Evolutionary conservation across 2,797 vertebrate genomes (phyloP), one percentile per base, ranked within the genome.

Genomic region (Oryzias dopingdopingensis): DNA sequence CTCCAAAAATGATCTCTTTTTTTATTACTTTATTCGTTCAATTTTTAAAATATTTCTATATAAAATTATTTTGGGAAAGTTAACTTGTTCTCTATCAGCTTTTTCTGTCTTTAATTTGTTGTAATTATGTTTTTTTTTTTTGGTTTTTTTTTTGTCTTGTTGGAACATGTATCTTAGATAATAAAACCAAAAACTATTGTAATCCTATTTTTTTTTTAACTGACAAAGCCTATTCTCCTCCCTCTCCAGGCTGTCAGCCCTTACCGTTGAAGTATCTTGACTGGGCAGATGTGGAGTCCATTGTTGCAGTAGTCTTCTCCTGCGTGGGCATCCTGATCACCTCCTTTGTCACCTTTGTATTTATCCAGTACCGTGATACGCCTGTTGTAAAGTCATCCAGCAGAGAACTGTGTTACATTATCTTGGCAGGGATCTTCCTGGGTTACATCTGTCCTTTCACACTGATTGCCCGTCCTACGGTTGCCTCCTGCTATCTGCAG

Each of bases 341-440:
- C 65, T 93, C 97, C 86, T 99, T 99, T 76, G 96, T 99, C 79
- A 98, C 96, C 49, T 95, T 99, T 62, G 91, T 99, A 85, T 99
- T 99, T 84, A 94, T 98, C 77, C 94, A 98, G 75, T 99, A 99
- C 87, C 93, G 96, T 29, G 97, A 99, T 66, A 99, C 97, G 0
- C 97, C 97, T 0, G 97, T 99, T 86, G 97, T 99, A 49, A 99
- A 99, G 84, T 99, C 97, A 37, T 99, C 97, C 72, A 99, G 96
- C 66, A 92, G 95, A 1, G 97, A 99, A 82, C 96, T 99, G 60
- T 99, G 97, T 88, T 98, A 95, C 59, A 98, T 99, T 83, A 99
- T 99, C 79, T 86, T 99, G 65, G 95, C 95, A 18, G 97, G 97
- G 65, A 98, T 98, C 82, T 96, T 98, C 89, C 80, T 99, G 10